A percentile compares a stretch with the other conserved stretches of the same genome.
phyloP scores from a whole-genome alignment of 2,888 invertebrate genomes.

The Magallana nippona region DNA sequence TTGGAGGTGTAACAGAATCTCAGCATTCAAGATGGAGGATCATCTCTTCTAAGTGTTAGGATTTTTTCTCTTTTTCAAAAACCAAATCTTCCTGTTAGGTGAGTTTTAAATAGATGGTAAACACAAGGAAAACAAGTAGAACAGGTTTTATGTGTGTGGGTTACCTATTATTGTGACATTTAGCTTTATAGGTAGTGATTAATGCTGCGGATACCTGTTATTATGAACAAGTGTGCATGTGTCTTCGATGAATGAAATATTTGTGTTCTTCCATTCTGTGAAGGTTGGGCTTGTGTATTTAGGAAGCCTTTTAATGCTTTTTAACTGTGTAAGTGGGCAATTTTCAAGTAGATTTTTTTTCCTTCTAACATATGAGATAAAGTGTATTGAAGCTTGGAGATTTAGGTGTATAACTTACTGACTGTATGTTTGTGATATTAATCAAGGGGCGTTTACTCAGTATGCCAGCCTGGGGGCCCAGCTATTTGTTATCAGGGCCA shows the following conservation, averaged over 20 bases:
- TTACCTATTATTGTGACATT: background rate
- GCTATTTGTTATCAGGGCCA: slow-evolving; percentile 19
- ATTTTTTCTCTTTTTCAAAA: background rate
- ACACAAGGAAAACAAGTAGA: slow-evolving; percentile 12
- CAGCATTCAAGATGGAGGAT: slow-evolving; percentile 53
- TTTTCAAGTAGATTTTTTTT: no score
- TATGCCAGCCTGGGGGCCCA: slow-evolving; percentile 31
- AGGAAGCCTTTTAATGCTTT: background rate
- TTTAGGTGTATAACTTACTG: background rate
- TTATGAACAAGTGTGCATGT: slow-evolving; percentile 11
- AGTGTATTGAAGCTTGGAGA: background rate
- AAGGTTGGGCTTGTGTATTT: background rate
- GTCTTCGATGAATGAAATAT: slow-evolving; percentile 9
- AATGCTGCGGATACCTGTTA: slow-evolving; percentile 19
- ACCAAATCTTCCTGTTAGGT: background rate
- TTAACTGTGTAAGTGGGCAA: background rate
- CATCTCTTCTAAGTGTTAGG: slow-evolving; percentile 23
- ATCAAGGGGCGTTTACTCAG: slow-evolving; percentile 29
- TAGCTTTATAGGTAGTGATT: background rate
- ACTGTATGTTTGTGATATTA: slow-evolving; percentile 7
- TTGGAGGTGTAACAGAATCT: slow-evolving; percentile 67
- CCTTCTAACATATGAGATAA: no score
- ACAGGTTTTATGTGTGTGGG: background rate
- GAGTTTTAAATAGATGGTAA: background rate
- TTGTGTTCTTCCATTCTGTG: background rate